A percentile compares a stretch with the other conserved stretches of the same genome.
Conservation (phyloP, 2,797 vertebrate genomes). For the Pseudopleuronectes americanus region DNA sequence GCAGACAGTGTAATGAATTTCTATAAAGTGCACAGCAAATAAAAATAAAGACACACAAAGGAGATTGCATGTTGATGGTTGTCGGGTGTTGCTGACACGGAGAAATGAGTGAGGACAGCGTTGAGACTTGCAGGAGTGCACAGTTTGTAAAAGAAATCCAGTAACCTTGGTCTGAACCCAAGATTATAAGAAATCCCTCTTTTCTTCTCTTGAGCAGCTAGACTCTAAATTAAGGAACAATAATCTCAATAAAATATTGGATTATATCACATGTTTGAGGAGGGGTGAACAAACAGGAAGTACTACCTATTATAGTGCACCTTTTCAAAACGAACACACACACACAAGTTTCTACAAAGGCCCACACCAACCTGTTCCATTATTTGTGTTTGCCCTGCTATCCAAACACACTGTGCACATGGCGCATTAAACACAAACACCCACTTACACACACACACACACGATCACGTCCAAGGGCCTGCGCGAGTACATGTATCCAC, state of each 20-base stretch:
- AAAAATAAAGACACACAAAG: slow-evolving; percentile 81
- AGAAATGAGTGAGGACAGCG: slow-evolving; percentile 56
- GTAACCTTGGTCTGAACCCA: slow-evolving; percentile 14
- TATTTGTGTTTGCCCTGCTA: slow-evolving; percentile 64
- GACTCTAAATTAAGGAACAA: slow-evolving; percentile 30
- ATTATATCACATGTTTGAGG: slow-evolving; percentile 22
- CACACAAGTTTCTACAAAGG: slow-evolving; percentile 39
- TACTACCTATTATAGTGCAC: slow-evolving; percentile 20
- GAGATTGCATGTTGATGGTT: slow-evolving; percentile 74
- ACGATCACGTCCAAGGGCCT: slow-evolving; percentile 43
- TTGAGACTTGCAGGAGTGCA: slow-evolving; percentile 68
- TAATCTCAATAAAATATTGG: slow-evolving; percentile 42
- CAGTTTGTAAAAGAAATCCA: slow-evolving; percentile 56
- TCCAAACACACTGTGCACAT: slow-evolving; percentile 63
- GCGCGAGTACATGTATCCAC: slow-evolving; percentile 59
- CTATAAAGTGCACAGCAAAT: slow-evolving; percentile 77
- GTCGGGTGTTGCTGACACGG: slow-evolving; percentile 72
- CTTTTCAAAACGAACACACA: slow-evolving; percentile 31
- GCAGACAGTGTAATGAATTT: slow-evolving; percentile 80
- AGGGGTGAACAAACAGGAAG: slow-evolving; percentile 43
- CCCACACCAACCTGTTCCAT: slow-evolving; percentile 39
- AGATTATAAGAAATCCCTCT: slow-evolving; percentile 13
- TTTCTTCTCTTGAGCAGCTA: background rate
- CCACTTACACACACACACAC: slow-evolving; percentile 35
- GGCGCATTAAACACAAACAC: slow-evolving; percentile 50